A percentile compares a stretch with the other conserved stretches of the same genome.
Evolutionary conservation across 1,140 invertebrate genomes (phyloP).

Genomic region (Penaeus chinensis): DNA sequence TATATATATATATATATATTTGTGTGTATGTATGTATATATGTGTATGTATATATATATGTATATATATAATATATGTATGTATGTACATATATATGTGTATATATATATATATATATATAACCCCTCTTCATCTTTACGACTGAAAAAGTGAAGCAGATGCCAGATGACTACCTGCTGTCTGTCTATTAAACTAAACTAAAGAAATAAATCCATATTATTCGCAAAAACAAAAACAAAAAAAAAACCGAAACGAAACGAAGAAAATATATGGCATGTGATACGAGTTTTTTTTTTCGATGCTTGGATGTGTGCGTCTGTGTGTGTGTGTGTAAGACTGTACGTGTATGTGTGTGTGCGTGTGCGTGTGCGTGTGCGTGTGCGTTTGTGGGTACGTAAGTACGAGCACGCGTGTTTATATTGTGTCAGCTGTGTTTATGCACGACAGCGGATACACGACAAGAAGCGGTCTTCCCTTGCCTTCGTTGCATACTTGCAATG

Average conservation of each 20-base stretch:
- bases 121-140: neutral
- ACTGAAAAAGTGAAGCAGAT: too few species aligned
- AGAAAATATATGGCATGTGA: too few species aligned
- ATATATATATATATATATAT: slow-evolving; percentile 13
- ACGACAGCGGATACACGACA: too few species aligned
- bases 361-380: slow-evolving; percentile 24
- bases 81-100: neutral
- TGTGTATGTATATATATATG: slow-evolving; percentile 14
- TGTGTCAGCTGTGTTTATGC: neutral
- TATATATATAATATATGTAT: slow-evolving; percentile 12
- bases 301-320: neutral
- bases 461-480: too few species aligned
- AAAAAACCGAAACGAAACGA: too few species aligned
- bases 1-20: neutral
- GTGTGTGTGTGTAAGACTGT: slow-evolving; percentile 8
- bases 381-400: neutral
- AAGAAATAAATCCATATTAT: too few species aligned
- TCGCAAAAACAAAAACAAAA: too few species aligned
- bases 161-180: too few species aligned
- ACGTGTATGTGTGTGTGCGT: slow-evolving; percentile 20
- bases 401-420: neutral
- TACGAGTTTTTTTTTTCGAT: neutral
- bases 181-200: too few species aligned
- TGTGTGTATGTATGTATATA: neutral
- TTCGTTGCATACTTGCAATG: too few species aligned